Conservation (phyloP, 1,140 invertebrate genomes). For the Nylanderia fulva region DNA sequence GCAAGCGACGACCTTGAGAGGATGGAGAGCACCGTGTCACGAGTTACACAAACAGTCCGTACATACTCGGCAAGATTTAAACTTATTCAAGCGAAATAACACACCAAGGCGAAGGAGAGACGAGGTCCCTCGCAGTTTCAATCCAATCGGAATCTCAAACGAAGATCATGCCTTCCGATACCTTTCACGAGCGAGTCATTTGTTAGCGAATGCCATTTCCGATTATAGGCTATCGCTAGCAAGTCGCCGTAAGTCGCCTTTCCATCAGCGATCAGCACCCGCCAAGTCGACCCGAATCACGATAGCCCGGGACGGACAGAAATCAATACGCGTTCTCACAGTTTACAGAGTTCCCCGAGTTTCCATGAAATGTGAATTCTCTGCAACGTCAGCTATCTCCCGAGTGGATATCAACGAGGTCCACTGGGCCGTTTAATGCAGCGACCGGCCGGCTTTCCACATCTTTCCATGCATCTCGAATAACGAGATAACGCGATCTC, state of each 20-base stretch:
- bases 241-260: neutral
- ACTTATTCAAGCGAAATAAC: slow-evolving; percentile 8
- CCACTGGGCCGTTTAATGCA: neutral
- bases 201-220: neutral
- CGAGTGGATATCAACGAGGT: neutral
- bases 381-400: slow-evolving; percentile 6
- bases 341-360: slow-evolving; percentile 31
- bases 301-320: slow-evolving; percentile 18
- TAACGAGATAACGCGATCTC: neutral
- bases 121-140: neutral
- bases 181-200: neutral
- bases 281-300: slow-evolving; percentile 37
- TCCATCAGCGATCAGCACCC: slow-evolving; percentile 45
- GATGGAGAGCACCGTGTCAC: neutral
- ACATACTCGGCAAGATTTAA: neutral
- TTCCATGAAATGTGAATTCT: slow-evolving; percentile 37
- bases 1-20: slow-evolving; percentile 61
- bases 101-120: no score
- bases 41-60: neutral
- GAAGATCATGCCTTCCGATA: neutral
- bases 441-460: neutral
- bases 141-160: neutral
- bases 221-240: slow-evolving; percentile 23
- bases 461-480: neutral
- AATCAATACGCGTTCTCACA: slow-evolving; percentile 63